Base-by-base conservation (phyloP, 2,888 invertebrate genomes). In the Macrostomum cliftonense region DNA sequence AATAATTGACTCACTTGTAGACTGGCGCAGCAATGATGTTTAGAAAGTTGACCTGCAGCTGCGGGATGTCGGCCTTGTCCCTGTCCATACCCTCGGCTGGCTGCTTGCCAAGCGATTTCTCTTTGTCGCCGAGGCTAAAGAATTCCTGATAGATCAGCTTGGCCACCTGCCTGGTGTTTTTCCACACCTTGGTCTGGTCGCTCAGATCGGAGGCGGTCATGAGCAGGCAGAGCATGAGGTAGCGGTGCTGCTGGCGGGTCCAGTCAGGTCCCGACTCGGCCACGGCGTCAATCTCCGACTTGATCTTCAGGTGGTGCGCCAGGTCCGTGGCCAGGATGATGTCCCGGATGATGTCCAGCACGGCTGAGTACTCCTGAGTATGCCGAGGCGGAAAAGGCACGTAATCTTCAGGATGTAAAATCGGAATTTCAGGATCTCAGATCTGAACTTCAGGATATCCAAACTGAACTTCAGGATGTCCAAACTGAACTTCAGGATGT, bases 201-300 rank as follows among this genome's bases (percentile, higher is more conserved):
- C 81, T 79, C 21, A 86, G 75, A 69, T 87, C 85, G 12, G 81
- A 80, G 13, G 80, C 79, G n/a, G 83, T 84, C 79, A 87, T 85
- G 52, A 86, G 68, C 53, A 86, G 69, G 47, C 77, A 77, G 46
- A 79, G 74, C 43, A 86, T 67, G 57, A 82, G 75, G 55, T 75
- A 73, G 47, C 73, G 75, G 58, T 80, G 77, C 17, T 75, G 39
- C 12, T 16, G n/a, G 12, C 42, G 42, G 13, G 37, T 16, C 38
- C 20, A 39, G 38, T 46, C 46, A 12, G 20, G 40, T 28, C 39
- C 39, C 11, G 69, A 63, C 66, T 74, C 68, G 5, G 59, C 56
- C 50, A 65, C 59, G 42, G 77, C 72, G 40, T 73, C 69, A 42
- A 19, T 46, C 42, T 39, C 21, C 5, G 38, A 21, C n/a, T 70